These are phyloP conservation scores for Diachrysia chrysitis DNA, from an alignment of 2,888 invertebrate species.

Conservation along the genomic window DNA sequence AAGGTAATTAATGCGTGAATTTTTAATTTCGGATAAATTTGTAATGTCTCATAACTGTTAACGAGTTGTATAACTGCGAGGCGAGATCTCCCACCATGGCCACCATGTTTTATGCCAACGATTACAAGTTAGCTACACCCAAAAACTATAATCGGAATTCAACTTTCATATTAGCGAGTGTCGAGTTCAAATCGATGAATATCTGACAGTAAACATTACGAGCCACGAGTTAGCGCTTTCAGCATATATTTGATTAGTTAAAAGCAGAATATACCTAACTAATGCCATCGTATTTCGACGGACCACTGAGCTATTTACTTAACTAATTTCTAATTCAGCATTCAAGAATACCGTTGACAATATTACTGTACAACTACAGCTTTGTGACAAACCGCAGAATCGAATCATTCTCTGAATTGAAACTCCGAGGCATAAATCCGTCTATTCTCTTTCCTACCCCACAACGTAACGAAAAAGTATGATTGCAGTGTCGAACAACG, in stretches of 20 bases:
- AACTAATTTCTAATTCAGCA: slow-evolving; percentile 35
- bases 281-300: slow-evolving; percentile 38
- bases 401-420: slow-evolving; percentile 50
- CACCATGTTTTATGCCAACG: slow-evolving; percentile 40
- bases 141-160: slow-evolving; percentile 51
- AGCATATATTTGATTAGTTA: slow-evolving; percentile 65
- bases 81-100: slow-evolving; percentile 29
- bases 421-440: slow-evolving; percentile 51
- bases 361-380: slow-evolving; percentile 15
- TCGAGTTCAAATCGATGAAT: slow-evolving; percentile 56
- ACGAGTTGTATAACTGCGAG: slow-evolving; percentile 60
- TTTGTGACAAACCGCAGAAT: slow-evolving; percentile 46
- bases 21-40: slow-evolving; percentile 29
- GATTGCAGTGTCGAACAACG: slow-evolving; percentile 15
- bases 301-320: slow-evolving; percentile 33
- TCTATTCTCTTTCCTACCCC: slow-evolving; percentile 39
- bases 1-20: slow-evolving; percentile 33
- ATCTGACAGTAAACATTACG: slow-evolving; percentile 62
- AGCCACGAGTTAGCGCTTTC: slow-evolving; percentile 63
- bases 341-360: slow-evolving; percentile 22
- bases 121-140: slow-evolving; percentile 56
- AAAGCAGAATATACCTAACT: slow-evolving; percentile 53
- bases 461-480: not conserved
- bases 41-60: slow-evolving; percentile 52
- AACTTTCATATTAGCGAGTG: slow-evolving; percentile 60